Evolutionary conservation across 1,140 invertebrate genomes (phyloP).

Genomic region (Drosophila pseudoananassae): DNA sequence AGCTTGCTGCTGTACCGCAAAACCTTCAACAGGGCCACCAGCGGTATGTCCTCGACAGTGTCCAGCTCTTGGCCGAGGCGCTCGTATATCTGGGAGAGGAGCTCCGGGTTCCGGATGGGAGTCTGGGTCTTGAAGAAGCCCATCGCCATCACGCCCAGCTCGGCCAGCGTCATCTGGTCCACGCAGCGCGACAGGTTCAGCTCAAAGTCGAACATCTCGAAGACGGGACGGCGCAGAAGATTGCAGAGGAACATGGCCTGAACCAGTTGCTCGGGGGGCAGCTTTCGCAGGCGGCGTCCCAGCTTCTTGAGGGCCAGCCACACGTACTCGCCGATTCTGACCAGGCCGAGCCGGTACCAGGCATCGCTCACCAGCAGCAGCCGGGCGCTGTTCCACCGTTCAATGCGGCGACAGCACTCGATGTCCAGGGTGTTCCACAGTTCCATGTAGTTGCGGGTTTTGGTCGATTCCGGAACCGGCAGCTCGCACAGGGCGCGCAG

Average conservation of each 20-base stretch:
- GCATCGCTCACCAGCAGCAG: conserved; percentile 85
- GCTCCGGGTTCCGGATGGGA: conserved; percentile 83
- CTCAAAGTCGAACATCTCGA: conserved; percentile 86
- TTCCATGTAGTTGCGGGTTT: conserved; percentile 84
- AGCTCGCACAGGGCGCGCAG: conserved; percentile 73
- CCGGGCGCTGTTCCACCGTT: conserved; percentile 79
- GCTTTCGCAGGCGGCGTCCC: conserved; percentile 79
- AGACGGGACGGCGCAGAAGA: conserved; percentile 76
- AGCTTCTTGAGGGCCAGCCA: conserved; percentile 84
- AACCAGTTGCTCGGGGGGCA: conserved; percentile 85
- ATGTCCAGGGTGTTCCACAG: conserved; percentile 86
- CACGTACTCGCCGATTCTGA: conserved; percentile 83
- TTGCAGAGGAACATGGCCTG: conserved; percentile 86
- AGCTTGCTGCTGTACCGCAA: conserved; percentile 83
- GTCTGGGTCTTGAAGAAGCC: conserved; percentile 87
- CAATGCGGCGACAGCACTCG: conserved; percentile 84
- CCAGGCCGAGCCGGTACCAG: conserved; percentile 84
- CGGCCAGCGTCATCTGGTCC: conserved; percentile 84
- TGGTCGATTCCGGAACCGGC: conserved; percentile 74
- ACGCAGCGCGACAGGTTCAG: conserved; percentile 83
- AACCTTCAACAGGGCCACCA: conserved; percentile 86
- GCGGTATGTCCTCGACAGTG: conserved; percentile 84
- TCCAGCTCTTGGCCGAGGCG: conserved; percentile 79
- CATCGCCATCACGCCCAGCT: conserved; percentile 86
- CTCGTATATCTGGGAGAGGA: conserved; percentile 84